Evolutionary conservation across 2,113 vertebrate species (phyloP).

Genomic region (Sapayoa aenigma): DNA sequence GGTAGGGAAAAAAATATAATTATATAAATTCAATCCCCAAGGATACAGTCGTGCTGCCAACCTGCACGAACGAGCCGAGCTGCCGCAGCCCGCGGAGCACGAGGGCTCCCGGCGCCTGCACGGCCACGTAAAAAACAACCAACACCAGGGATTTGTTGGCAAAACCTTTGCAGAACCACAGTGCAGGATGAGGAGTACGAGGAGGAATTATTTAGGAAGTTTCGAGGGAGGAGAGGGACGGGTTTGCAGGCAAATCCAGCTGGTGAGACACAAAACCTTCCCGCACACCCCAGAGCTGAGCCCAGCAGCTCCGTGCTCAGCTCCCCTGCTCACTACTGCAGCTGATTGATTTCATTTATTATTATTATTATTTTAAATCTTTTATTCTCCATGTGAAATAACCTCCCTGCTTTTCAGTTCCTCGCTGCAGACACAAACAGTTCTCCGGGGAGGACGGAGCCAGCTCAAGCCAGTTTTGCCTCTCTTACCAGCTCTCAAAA

Average conservation of each 20-base stretch:
- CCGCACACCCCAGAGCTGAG: background rate
- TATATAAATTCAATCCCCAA: accelerated
- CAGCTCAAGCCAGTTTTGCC: background rate
- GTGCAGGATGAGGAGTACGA: background rate
- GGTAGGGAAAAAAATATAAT: accelerated
- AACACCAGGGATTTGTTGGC: accelerated
- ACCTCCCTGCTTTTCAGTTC: background rate
- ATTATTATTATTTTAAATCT: background rate
- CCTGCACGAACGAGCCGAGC: background rate
- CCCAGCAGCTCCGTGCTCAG: background rate
- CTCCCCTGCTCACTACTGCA: accelerated
- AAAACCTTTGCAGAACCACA: accelerated
- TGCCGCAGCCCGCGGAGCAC: background rate
- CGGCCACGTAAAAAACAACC: background rate
- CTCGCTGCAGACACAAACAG: background rate
- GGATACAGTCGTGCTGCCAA: accelerated
- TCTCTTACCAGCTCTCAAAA: background rate
- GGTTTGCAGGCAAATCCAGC: background rate
- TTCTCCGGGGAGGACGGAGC: background rate
- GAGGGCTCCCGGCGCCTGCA: background rate
- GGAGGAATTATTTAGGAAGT: background rate
- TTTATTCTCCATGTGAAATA: background rate
- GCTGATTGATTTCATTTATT: too few species aligned
- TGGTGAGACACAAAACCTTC: background rate
- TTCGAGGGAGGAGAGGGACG: background rate